These are phyloP conservation scores for Coecobrya sp. DNA, from an alignment of 2,888 invertebrate genomes.

Conservation along the genomic window DNA sequence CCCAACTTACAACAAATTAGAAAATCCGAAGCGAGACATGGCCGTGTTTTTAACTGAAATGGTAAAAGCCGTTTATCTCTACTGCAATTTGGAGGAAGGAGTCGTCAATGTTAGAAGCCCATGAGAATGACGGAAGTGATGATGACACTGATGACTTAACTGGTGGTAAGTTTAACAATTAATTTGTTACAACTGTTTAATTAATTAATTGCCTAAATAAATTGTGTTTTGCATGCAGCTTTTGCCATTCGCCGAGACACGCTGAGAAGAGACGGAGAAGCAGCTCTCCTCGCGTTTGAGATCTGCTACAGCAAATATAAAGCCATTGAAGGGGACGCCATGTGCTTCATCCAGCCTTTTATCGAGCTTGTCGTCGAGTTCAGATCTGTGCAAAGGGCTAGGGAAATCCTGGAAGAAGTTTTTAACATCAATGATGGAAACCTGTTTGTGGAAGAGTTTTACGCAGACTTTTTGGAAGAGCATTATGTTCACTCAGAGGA, in stretches of 20 bases:
- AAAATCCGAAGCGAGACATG: constrained; percentile 74
- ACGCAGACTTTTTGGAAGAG: constrained; percentile 77
- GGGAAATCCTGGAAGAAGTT: constrained; percentile 72
- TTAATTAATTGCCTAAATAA: too few relatives aligned
- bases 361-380: constrained; percentile 79
- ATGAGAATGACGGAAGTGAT: neutral
- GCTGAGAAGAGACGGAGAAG: constrained; percentile 73
- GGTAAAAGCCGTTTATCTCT: constrained; percentile 72
- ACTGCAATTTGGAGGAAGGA: constrained; percentile 66
- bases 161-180: too few relatives aligned
- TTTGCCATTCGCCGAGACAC: neutral
- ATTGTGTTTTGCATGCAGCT: too few relatives aligned
- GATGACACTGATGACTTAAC: too few relatives aligned
- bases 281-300: constrained; percentile 77
- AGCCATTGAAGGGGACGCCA: constrained; percentile 73
- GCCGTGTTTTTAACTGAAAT: constrained; percentile 71
- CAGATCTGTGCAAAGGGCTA: constrained; percentile 65
- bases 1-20: neutral
- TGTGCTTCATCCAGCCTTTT: constrained; percentile 81
- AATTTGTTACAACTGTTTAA: too few relatives aligned
- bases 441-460: constrained; percentile 75
- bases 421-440: constrained; percentile 70
- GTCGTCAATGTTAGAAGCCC: neutral
- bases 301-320: constrained; percentile 37
- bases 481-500: constrained; percentile 31